Percentiles rank a stretch among this genome's conserved stretches.
phyloP scores from a whole-genome alignment of 2,888 invertebrate species.

The Tubulanus polymorphus region DNA sequence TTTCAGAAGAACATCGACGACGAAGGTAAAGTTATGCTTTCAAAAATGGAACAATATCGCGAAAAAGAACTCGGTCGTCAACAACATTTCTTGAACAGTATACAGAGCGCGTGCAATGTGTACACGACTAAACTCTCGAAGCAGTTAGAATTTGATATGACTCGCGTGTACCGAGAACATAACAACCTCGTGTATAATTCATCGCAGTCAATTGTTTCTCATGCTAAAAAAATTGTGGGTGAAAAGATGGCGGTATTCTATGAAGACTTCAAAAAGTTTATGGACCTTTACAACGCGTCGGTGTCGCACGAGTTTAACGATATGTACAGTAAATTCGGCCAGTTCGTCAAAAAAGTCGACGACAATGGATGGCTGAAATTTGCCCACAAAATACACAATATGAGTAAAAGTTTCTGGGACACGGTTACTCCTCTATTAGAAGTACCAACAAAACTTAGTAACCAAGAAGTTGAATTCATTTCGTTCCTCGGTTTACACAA shows the following conservation, averaged over 20 bases:
- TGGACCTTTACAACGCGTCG: constrained; percentile 30
- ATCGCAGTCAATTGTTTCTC: background rate
- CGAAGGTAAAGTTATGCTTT: background rate
- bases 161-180: background rate
- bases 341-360: constrained; percentile 33
- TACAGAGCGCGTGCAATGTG: background rate
- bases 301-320: constrained; percentile 27
- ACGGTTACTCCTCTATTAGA: background rate
- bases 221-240: background rate
- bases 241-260: background rate
- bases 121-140: background rate
- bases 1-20: background rate
- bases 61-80: background rate
- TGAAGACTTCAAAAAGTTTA: constrained; percentile 23
- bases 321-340: constrained; percentile 28
- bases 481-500: background rate
- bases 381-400: constrained; percentile 25
- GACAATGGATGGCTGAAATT: constrained; percentile 42
- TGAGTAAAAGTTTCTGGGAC: constrained; percentile 8
- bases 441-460: background rate
- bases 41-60: background rate
- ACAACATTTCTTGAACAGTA: background rate
- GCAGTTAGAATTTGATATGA: background rate
- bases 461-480: background rate
- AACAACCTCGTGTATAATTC: background rate